These are phyloP conservation scores for Nycticorax nycticorax DNA, from an alignment of 2,113 vertebrate species.

Conservation along the genomic window DNA sequence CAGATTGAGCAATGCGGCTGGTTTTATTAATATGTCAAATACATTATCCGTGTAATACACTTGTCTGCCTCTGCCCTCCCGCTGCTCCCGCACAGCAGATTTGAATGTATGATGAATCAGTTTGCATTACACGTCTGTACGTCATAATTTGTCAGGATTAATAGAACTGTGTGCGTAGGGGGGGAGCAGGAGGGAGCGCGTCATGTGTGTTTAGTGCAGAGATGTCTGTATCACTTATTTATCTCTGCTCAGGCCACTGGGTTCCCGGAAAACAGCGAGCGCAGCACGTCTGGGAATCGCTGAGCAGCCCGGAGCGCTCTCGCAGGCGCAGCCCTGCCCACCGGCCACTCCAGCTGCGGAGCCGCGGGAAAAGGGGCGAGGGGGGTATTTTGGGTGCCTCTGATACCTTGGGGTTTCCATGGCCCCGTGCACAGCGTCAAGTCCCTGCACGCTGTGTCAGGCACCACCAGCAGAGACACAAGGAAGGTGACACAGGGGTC, in stretches of 20 bases:
- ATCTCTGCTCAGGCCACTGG: slow-evolving; percentile 22
- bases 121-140: slow-evolving; percentile 84
- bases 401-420: neutral
- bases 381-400: neutral
- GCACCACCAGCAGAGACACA: neutral
- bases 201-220: slow-evolving; percentile 68
- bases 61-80: slow-evolving; percentile 81
- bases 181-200: slow-evolving; percentile 6
- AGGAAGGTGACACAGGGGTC: neutral
- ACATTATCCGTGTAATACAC: slow-evolving; percentile 88
- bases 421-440: accelerated
- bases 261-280: slow-evolving; percentile 63
- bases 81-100: slow-evolving; percentile 76
- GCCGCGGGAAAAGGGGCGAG: accelerated
- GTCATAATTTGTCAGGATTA: slow-evolving; percentile 87
- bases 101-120: slow-evolving; percentile 85
- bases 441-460: accelerated
- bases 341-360: neutral
- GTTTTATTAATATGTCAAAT: slow-evolving; percentile 90
- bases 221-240: slow-evolving; percentile 70
- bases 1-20: slow-evolving; percentile 79
- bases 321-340: neutral
- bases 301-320: neutral
- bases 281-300: slow-evolving; percentile 43
- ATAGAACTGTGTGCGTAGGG: slow-evolving; percentile 70